A percentile compares a stretch with the other conserved stretches of the same genome.
Evolutionary conservation across 2,888 invertebrate genomes (phyloP).

Genomic region (Platycnemis pennipes): DNA sequence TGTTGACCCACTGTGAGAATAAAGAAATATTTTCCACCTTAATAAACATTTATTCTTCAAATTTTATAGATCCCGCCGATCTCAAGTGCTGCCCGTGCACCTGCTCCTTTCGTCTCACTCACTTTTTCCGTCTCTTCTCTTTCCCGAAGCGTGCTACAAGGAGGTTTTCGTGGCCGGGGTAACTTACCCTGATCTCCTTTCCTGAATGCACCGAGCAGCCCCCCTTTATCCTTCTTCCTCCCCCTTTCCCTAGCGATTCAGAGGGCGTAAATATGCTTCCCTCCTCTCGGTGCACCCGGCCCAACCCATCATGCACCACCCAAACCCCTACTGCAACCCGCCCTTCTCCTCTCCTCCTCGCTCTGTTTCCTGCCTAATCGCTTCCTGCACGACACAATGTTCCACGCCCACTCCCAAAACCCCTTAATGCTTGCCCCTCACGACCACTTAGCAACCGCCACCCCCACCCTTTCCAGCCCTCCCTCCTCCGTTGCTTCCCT

Average conservation of each 20-base stretch:
- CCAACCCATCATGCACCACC: not conserved
- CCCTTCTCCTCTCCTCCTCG: not conserved
- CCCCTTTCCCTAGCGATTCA: not conserved
- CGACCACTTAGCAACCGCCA: conserved; percentile 11
- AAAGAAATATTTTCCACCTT: not conserved
- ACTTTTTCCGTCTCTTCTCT: not conserved
- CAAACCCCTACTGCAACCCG: not conserved
- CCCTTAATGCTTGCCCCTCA: not conserved
- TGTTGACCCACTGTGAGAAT: not conserved
- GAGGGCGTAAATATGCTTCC: not conserved
- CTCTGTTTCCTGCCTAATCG: conserved; percentile 27
- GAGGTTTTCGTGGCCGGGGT: not conserved
- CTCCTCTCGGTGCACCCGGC: not conserved
- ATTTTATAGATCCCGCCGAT: not conserved
- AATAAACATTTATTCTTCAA: not conserved
- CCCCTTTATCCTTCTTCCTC: not conserved
- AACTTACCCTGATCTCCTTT: not conserved
- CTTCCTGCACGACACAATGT: conserved; percentile 35
- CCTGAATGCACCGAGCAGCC: not conserved
- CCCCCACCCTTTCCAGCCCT: not conserved
- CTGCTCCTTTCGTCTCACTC: not conserved
- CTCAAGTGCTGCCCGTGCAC: not conserved
- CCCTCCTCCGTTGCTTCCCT: too few relatives aligned
- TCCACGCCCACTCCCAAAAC: conserved; percentile 18
- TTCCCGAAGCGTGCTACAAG: not conserved